Evolutionary conservation across 2,888 invertebrate genomes (phyloP).

Genomic region (Pollenia angustigena): DNA sequence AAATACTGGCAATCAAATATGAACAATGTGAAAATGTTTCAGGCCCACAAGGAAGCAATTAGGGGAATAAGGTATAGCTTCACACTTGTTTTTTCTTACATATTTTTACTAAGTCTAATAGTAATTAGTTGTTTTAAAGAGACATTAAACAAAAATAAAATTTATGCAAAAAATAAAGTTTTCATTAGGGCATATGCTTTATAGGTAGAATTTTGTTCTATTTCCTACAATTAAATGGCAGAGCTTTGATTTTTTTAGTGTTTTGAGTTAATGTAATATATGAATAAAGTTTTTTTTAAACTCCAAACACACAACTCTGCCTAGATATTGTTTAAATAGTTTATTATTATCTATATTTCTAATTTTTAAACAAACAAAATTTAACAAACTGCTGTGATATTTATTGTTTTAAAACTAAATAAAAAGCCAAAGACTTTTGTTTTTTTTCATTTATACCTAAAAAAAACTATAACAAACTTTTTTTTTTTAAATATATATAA

Average conservation of each 20-base stretch:
- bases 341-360: constrained; percentile 58
- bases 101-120: constrained; percentile 68
- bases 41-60: constrained; percentile 99
- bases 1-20: constrained; percentile 99
- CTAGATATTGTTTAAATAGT: constrained; percentile 49
- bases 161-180: constrained; percentile 57
- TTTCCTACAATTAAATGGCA: constrained; percentile 42
- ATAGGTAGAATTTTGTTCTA: constrained; percentile 44
- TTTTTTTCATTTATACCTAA: constrained; percentile 70
- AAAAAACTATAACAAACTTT: constrained; percentile 27
- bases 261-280: constrained; percentile 33
- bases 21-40: constrained; percentile 99
- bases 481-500: constrained; percentile 38
- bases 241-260: constrained; percentile 33
- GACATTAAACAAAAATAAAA: constrained; percentile 59
- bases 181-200: constrained; percentile 61
- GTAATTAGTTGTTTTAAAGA: constrained; percentile 69
- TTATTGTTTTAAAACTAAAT: constrained; percentile 67
- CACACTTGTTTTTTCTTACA: constrained; percentile 78
- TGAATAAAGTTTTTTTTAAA: constrained; percentile 65
- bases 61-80: constrained; percentile 96
- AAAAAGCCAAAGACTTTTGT: constrained; percentile 76
- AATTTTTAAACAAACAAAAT: constrained; percentile 28
- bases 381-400: constrained; percentile 73
- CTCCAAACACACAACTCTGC: constrained; percentile 53